A percentile compares a stretch with the other conserved stretches of the same genome.
Evolutionary conservation across 1,140 invertebrate genomes (phyloP).

Genomic region (Drosophila mojavensis): DNA sequence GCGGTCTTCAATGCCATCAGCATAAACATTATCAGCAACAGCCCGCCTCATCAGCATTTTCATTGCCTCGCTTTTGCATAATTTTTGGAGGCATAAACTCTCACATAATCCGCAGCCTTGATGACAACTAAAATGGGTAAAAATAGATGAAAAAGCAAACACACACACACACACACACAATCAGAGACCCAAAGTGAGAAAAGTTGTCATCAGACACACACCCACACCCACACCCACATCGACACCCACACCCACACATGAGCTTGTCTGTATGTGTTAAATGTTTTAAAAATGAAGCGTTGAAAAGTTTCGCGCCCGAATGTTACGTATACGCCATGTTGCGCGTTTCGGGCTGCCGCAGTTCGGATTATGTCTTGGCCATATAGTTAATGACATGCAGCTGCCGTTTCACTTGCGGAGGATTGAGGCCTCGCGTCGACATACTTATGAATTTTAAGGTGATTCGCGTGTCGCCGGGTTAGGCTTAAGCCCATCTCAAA

Average conservation of each 20-base stretch:
- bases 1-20: constrained; percentile 27
- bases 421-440: constrained; percentile 43
- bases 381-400: constrained; percentile 80
- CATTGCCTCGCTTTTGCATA: constrained; percentile 59
- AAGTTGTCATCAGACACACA: constrained; percentile 46
- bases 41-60: constrained; percentile 51
- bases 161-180: neutral
- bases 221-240: neutral
- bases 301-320: constrained; percentile 59
- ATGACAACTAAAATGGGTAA: constrained; percentile 52
- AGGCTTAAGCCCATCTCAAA: constrained; percentile 26
- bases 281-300: constrained; percentile 75
- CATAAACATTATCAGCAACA: constrained; percentile 53
- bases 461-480: constrained; percentile 59
- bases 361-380: constrained; percentile 56
- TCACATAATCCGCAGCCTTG: constrained; percentile 67
- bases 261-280: constrained; percentile 42
- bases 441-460: constrained; percentile 82
- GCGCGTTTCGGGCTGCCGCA: constrained; percentile 10
- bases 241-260: constrained; percentile 6
- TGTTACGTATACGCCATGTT: constrained; percentile 66
- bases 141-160: constrained; percentile 22
- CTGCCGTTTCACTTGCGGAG: constrained; percentile 46
- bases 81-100: constrained; percentile 72
- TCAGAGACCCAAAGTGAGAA: constrained; percentile 29